phyloP scores from a whole-genome alignment of 1,140 invertebrate genomes.

The Atta cephalotes region DNA sequence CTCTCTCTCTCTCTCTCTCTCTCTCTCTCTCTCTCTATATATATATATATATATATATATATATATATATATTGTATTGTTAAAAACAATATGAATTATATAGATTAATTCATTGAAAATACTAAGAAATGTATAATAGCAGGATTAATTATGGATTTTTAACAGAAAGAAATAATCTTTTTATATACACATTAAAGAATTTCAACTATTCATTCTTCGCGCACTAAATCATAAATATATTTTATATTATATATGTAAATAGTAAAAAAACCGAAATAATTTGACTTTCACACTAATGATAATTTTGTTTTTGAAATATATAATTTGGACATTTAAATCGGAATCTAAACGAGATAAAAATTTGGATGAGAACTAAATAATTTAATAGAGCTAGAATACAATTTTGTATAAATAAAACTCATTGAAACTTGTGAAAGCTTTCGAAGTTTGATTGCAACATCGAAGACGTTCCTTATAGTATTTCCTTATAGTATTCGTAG shows the following conservation, averaged over 20 bases:
- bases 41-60: neutral
- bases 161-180: neutral
- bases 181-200: neutral
- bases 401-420: constrained; percentile 9
- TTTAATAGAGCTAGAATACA: neutral
- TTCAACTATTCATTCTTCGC: constrained; percentile 6
- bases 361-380: too few relatives aligned
- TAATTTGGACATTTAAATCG: constrained; percentile 15
- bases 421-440: constrained; percentile 12
- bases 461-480: neutral
- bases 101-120: neutral
- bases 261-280: neutral
- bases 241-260: neutral
- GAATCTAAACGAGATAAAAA: neutral
- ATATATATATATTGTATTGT: too few relatives aligned
- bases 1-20: too few relatives aligned
- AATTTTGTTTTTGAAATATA: neutral
- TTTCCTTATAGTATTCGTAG: neutral
- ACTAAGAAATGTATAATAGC: neutral
- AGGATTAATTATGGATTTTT: neutral
- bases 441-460: neutral
- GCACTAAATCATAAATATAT: neutral
- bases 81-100: neutral
- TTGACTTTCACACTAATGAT: neutral
- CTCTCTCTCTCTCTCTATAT: neutral